Base-by-base conservation (phyloP, 2,888 invertebrate genomes). In the Drosophila crucigera region DNA sequence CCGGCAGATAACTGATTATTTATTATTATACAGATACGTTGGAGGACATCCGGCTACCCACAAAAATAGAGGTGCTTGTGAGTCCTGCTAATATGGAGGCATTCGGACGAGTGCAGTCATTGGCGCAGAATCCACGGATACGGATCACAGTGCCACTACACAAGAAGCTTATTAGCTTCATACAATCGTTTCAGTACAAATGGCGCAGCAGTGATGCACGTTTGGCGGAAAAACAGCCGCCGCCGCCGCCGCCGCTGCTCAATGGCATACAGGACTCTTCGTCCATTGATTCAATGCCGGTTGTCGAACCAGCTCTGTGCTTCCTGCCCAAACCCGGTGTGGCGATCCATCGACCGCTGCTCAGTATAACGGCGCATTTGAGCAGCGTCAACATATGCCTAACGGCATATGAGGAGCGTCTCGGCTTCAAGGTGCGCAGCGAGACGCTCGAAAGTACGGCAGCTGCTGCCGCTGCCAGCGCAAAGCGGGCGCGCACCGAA, bases 61-160 rank as follows among this genome's bases (percentile, higher is more conserved):
- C 96, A 52, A 96, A 97, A 91, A 95, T 98, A 37, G 94, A 95
- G 60, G 95, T 98, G 59, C 95, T 95, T 91, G 94, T 98, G 76
- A 95, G 95, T 71, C 98, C 99, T 31, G 96, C 96, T 70, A 95
- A 96, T 85, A 96, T 96, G 94, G 94, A 94, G 76, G 96, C 97
- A 33, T 98, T 98, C 96, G 95, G 96, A 88, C 95, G 96, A 84
- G 98, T 99, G 37, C 98, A 98, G 92, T 95, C 95, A 10, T 94
- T 97, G 64, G 96, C 98, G 3, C 98, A 98, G 94, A 99, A 99
- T 95, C 99, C 99, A 35, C 95, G 98, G 82, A 95, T 97, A 7
- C 95, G 96, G 70, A 95, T 96, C 47, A 94, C 95, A 56, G 94
- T 97, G 62, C 96, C 97, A 30, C 94, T 97, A 64, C 97, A 97